These are phyloP conservation scores for Gymnosoma rotundatum DNA, from an alignment of 2,888 invertebrate species.

Conservation along the genomic window DNA sequence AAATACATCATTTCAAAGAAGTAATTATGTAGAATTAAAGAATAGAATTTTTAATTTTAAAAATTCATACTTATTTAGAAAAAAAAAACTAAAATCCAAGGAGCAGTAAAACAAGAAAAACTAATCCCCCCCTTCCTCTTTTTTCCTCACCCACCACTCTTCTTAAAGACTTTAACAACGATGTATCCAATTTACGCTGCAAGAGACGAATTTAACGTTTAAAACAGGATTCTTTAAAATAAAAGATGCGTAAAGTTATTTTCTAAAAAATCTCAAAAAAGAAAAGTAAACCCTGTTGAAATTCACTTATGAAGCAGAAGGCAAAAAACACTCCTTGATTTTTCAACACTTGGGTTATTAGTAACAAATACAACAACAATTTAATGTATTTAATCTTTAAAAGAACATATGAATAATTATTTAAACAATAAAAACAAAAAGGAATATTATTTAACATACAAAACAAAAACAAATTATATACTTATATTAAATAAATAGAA, in stretches of 20 bases:
- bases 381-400: constrained; percentile 68
- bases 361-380: constrained; percentile 40
- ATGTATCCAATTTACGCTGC: not conserved
- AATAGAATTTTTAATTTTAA: constrained; percentile 52
- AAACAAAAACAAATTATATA: constrained; percentile 60
- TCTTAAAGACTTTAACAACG: not conserved
- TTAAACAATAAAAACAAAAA: constrained; percentile 43
- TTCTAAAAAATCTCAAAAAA: not conserved
- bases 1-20: constrained; percentile 65
- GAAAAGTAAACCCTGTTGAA: constrained; percentile 16
- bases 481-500: constrained; percentile 55
- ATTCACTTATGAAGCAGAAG: constrained; percentile 71
- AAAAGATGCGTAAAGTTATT: constrained; percentile 14
- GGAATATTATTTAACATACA: constrained; percentile 53
- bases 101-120: constrained; percentile 49
- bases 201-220: constrained; percentile 5
- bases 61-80: constrained; percentile 58
- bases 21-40: constrained; percentile 56
- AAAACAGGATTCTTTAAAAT: not conserved
- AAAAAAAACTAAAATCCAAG: constrained; percentile 14
- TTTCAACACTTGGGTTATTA: constrained; percentile 55
- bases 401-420: constrained; percentile 65
- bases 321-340: constrained; percentile 69
- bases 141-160: not conserved
- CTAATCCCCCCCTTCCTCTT: not conserved